Conservation (phyloP, 2,113 vertebrate species). For the Cettia cetti region DNA sequence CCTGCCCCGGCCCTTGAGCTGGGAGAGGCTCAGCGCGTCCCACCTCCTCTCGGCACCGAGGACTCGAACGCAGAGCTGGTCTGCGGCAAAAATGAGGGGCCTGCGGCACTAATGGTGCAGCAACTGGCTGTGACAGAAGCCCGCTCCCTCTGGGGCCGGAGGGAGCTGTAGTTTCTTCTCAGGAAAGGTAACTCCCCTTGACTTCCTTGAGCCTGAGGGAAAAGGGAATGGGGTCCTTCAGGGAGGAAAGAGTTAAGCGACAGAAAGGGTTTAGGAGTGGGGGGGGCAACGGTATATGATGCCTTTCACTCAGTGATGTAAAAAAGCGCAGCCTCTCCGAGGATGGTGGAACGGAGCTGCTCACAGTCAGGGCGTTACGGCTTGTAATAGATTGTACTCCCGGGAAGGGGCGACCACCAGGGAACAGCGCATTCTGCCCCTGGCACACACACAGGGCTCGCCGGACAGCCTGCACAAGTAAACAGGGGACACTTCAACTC, state of each 20-base stretch:
- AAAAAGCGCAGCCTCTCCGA: background rate
- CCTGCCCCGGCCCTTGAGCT: background rate
- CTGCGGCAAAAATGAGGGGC: background rate
- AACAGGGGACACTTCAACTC: background rate
- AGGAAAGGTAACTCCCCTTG: background rate
- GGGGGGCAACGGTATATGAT: slow-evolving; percentile 26
- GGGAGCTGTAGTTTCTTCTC: background rate
- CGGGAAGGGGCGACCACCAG: slow-evolving; percentile 59
- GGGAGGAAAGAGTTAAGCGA: slow-evolving; percentile 65
- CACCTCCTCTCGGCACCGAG: background rate
- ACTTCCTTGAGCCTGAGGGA: background rate
- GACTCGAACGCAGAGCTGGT: background rate
- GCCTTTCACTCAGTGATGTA: slow-evolving; percentile 59
- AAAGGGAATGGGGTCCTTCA: background rate
- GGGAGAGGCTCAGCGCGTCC: background rate
- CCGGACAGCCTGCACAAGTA: background rate
- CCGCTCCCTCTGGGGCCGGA: background rate
- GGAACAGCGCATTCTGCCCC: background rate
- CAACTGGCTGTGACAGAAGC: background rate
- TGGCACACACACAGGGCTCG: background rate
- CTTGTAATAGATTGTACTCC: slow-evolving; percentile 9
- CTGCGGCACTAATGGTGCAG: background rate
- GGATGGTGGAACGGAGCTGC: background rate
- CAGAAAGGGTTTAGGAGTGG: background rate
- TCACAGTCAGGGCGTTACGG: slow-evolving; percentile 8